phyloP scores from a whole-genome alignment of 2,113 vertebrate species.

The Carassius carassius region DNA sequence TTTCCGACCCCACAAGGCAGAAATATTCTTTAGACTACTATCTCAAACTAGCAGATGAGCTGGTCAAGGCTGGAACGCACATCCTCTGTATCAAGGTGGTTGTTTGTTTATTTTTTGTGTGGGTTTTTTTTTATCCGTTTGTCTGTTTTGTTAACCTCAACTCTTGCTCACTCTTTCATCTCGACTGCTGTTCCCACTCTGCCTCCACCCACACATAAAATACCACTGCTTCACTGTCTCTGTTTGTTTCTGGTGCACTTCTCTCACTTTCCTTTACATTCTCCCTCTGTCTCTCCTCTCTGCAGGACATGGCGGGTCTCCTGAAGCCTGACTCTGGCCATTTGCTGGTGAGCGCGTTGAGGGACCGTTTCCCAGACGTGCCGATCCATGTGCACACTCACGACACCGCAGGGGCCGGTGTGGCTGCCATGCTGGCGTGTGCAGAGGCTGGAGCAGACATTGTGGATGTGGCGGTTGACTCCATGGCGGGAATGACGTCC shows the following conservation, averaged over 20 bases:
- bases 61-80: conserved; percentile 89
- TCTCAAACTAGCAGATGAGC: conserved; percentile 83
- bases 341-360: conserved; percentile 80
- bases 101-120: conserved; percentile 18
- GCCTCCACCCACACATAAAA: conserved; percentile 34
- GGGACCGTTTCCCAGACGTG: conserved; percentile 85
- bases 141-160: neutral
- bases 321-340: conserved; percentile 83
- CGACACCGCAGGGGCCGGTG: conserved; percentile 88
- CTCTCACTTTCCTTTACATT: conserved; percentile 15
- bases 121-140: neutral
- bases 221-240: conserved; percentile 29
- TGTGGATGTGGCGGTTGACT: conserved; percentile 90
- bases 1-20: conserved; percentile 84
- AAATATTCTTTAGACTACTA: conserved; percentile 92
- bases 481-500: conserved; percentile 95
- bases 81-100: conserved; percentile 89
- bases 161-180: neutral
- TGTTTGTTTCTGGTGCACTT: conserved; percentile 2
- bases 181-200: conserved; percentile 5
- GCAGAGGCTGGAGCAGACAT: conserved; percentile 88
- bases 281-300: neutral
- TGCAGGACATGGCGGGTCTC: conserved; percentile 90
- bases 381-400: conserved; percentile 92
- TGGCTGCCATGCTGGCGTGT: conserved; percentile 91